Evolutionary conservation across 2,888 invertebrate species (phyloP).

Genomic region (Stramonita haemastoma): DNA sequence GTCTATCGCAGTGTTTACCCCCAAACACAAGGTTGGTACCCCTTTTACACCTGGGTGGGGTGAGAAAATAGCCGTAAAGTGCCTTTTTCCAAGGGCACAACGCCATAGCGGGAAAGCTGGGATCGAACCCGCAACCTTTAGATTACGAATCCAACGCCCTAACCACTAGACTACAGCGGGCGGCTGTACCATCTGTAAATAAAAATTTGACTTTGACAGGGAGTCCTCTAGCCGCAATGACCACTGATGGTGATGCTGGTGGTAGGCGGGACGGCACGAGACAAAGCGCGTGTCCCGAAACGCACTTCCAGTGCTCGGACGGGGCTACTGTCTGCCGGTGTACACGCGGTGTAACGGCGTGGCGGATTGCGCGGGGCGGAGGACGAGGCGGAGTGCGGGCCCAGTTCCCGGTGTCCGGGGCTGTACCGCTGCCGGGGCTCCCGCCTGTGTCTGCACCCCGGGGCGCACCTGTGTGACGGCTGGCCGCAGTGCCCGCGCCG

Average conservation of each 20-base stretch:
- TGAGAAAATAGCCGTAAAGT: too few species aligned
- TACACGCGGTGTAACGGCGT: conserved; percentile 18
- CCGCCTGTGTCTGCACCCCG: conserved; percentile 33
- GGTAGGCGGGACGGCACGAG: not conserved
- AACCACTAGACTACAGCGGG: too few species aligned
- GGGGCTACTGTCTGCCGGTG: not conserved
- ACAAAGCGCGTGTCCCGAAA: not conserved
- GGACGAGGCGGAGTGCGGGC: conserved; percentile 22
- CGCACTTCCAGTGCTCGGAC: not conserved
- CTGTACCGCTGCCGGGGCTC: conserved; percentile 38
- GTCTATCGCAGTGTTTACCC: too few species aligned
- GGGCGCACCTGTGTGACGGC: conserved; percentile 45
- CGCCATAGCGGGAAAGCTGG: too few species aligned
- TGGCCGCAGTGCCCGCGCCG: conserved; percentile 44
- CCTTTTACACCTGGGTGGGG: too few species aligned
- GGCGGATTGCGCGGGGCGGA: not conserved
- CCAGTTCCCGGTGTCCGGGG: conserved; percentile 29
- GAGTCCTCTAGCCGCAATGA: not conserved
- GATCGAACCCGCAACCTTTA: too few species aligned
- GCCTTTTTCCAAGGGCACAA: too few species aligned
- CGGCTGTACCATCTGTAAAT: too few species aligned
- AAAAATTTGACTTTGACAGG: too few species aligned
- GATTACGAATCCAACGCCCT: too few species aligned
- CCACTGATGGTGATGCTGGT: not conserved
- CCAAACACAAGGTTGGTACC: too few species aligned